These are phyloP conservation scores for Hybognathus amarus DNA, from an alignment of 2,797 vertebrate species.

Conservation along the genomic window DNA sequence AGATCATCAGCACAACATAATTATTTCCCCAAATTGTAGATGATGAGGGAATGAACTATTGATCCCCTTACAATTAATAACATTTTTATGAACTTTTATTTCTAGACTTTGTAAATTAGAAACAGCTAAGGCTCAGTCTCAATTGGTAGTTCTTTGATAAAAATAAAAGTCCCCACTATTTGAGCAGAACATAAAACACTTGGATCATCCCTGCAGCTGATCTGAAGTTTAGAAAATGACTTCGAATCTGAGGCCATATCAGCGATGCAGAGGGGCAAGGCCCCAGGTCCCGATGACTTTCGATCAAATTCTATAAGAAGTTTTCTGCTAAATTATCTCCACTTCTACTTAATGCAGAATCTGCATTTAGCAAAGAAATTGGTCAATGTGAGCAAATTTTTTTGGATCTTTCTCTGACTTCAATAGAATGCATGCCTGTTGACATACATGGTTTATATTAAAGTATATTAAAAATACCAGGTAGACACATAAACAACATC, in stretches of 20 bases:
- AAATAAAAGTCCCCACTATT: neutral
- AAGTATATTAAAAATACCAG: too few species aligned
- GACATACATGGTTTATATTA: too few species aligned
- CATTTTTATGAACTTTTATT: neutral
- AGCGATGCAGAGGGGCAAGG: conserved; percentile 32
- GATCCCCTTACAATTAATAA: neutral
- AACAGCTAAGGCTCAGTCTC: neutral
- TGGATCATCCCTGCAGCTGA: neutral
- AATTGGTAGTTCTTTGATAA: neutral
- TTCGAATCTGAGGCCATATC: neutral
- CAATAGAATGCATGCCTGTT: too few species aligned
- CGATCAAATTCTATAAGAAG: conserved; percentile 18
- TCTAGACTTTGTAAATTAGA: neutral
- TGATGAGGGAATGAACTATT: neutral
- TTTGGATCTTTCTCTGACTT: too few species aligned
- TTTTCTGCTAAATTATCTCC: conserved; percentile 13
- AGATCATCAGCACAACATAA: neutral
- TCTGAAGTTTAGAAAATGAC: conserved; percentile 11
- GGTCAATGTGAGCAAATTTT: too few species aligned
- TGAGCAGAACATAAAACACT: neutral
- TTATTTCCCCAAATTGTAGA: neutral
- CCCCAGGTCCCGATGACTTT: neutral
- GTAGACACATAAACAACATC: too few species aligned
- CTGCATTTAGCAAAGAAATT: too few species aligned
- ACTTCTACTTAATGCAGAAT: neutral